Percentiles rank a stretch among this genome's conserved stretches.
These are phyloP conservation scores for Ibidorhyncha struthersii DNA, from an alignment of 2,113 vertebrate genomes.

Conservation along the genomic window DNA sequence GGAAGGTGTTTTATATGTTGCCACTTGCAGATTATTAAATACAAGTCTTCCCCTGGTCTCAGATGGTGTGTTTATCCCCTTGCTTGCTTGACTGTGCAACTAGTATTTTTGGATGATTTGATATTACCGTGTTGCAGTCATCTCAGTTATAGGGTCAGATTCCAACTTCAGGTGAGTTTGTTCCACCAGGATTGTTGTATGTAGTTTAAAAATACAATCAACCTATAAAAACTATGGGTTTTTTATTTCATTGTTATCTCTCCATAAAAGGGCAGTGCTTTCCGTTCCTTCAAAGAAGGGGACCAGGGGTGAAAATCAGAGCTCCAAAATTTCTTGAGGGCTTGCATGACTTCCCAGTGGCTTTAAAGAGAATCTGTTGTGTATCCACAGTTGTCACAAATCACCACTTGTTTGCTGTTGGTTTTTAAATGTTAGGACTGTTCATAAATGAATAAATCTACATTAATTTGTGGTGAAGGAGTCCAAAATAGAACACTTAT, in stretches of 20 bases:
- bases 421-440: neutral
- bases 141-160: neutral
- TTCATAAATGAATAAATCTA: neutral
- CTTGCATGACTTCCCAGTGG: neutral
- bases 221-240: neutral
- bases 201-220: neutral
- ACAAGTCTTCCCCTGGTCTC: neutral
- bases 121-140: neutral
- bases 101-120: neutral
- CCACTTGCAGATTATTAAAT: neutral
- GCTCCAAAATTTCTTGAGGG: neutral
- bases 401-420: neutral
- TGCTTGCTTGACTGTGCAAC: neutral
- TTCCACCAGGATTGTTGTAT: neutral
- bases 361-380: neutral
- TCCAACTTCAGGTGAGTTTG: neutral
- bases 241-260: neutral
- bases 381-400: rapidly evolving
- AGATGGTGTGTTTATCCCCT: neutral
- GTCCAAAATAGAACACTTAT: neutral
- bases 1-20: neutral
- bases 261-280: neutral
- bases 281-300: neutral
- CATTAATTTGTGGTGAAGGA: neutral
- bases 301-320: neutral